A percentile compares a stretch with the other conserved stretches of the same genome.
phyloP scores from a whole-genome alignment of 2,888 invertebrate genomes.

The Plemyria rubiginata region DNA sequence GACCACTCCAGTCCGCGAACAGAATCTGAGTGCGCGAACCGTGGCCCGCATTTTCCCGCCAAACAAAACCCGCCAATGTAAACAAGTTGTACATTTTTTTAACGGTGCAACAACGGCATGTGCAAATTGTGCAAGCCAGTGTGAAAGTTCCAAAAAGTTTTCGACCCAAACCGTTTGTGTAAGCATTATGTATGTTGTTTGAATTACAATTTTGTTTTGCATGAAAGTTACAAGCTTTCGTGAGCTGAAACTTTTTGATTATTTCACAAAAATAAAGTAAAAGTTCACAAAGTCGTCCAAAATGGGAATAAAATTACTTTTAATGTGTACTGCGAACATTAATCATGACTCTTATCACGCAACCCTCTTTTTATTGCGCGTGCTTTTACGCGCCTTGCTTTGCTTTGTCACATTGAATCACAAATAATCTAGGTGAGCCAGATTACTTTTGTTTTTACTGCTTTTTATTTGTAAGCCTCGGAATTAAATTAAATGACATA shows the following conservation, averaged over 20 bases:
- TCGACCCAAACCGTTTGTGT: constrained; percentile 41
- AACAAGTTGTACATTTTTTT: constrained; percentile 51
- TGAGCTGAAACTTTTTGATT: constrained; percentile 30
- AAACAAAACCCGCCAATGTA: constrained; percentile 54
- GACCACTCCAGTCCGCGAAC: constrained; percentile 67
- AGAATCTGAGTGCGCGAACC: constrained; percentile 57
- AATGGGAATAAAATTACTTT: constrained; percentile 60
- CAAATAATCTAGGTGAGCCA: constrained; percentile 25
- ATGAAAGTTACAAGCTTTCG: constrained; percentile 15
- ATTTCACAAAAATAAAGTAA: constrained; percentile 35
- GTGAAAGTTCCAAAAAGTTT: constrained; percentile 52
- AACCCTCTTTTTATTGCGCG: constrained; percentile 39
- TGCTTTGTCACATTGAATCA: constrained; percentile 32
- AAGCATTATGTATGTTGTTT: constrained; percentile 41
- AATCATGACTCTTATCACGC: constrained; percentile 46
- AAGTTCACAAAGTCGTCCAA: constrained; percentile 53
- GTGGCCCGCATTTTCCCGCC: constrained; percentile 46
- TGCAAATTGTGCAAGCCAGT: constrained; percentile 45
- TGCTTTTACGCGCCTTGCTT: constrained; percentile 34
- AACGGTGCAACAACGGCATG: constrained; percentile 44
- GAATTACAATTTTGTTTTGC: constrained; percentile 11
- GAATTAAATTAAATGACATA: too few species aligned
- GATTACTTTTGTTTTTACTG: background rate
- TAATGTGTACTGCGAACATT: constrained; percentile 61
- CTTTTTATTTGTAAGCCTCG: background rate